Evolutionary conservation across 2,113 vertebrate species (phyloP), one percentile per base, ranked within the genome.

Genomic region (Bucco capensis): DNA sequence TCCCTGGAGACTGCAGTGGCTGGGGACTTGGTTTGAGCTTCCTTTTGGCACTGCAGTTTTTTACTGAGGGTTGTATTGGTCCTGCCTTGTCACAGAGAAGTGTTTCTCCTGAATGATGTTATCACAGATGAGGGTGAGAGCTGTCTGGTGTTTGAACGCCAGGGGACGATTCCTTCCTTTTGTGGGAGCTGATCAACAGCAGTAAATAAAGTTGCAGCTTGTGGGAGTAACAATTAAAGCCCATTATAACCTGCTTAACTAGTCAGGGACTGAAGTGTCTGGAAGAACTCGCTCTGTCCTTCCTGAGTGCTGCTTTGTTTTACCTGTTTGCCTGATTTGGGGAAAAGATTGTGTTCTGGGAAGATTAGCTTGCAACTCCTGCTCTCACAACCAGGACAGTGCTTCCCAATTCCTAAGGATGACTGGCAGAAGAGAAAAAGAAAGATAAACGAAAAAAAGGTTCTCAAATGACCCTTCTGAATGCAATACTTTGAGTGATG

Each of bases 211-310:
- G 81, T 37, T 85, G 46, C 82, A 89, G 78, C 58, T 87, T 61
- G 78, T 95, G 84, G 85, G 89, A 92, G 89, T 83, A 93, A 85
- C 62, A 89, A 89, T 96, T 92, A 92, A 82, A 94, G 38, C 35
- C 74, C 71, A 83, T 96, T 93, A 93, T 83, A 92, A 94, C 91
- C 84, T 93, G 94, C 78, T 92, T 89, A 92, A 92, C 94, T 79
- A 73, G 93, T 91, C 42, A 62, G 74, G 50, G 78, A 91, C 67
- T 62, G 38, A 89, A 89, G 54, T 4, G 33, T 66, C 94, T 89
- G 84, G 91, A 86, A 94, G 78, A 95, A 93, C 93, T 93, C 61
- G 89, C 89, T 94, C 74, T 91, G 50, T 92, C 78, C 87, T 92
- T 80, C 50, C 71, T 19, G 31, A 66, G 27, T 38, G 37, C n/a